Conservation (phyloP, 2,113 vertebrate genomes). For the Vulpes lagopus region DNA sequence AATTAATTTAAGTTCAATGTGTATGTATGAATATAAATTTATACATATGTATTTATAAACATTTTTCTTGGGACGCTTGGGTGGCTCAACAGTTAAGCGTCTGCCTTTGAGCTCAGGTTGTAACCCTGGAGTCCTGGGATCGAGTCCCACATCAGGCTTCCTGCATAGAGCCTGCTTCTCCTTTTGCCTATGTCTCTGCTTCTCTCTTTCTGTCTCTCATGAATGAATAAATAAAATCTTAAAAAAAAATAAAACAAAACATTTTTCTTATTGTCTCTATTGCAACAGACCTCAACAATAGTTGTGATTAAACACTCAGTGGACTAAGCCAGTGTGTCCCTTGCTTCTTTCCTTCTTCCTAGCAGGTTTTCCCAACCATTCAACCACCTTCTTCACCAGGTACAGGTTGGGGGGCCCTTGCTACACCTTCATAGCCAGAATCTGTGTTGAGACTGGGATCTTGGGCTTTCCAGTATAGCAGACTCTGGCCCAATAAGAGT, state of each 20-base stretch:
- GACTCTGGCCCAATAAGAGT: constrained; percentile 78
- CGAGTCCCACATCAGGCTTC: too few species aligned
- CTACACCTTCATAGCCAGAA: constrained; percentile 84
- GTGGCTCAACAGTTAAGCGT: too few species aligned
- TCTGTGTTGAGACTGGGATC: constrained; percentile 88
- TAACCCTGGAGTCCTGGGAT: too few species aligned
- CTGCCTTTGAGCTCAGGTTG: too few species aligned
- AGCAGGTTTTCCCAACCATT: constrained; percentile 83
- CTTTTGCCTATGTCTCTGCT: too few species aligned
- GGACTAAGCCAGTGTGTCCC: fast-evolving
- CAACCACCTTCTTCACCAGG: constrained; percentile 14
- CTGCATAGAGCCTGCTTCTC: too few species aligned
- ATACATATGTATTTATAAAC: neutral
- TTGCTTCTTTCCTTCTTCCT: neutral
- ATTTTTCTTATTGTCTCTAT: neutral
- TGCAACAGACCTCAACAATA: neutral
- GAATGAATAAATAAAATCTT: too few species aligned
- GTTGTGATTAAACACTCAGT: neutral
- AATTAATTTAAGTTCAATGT: neutral
- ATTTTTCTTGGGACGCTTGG: neutral
- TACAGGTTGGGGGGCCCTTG: constrained; percentile 13
- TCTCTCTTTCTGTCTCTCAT: too few species aligned
- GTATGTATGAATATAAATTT: neutral
- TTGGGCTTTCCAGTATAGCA: constrained; percentile 82
- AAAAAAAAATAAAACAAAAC: neutral